phyloP scores from a whole-genome alignment of 2,888 invertebrate genomes.

The Acanthacorydalis orientalis region DNA sequence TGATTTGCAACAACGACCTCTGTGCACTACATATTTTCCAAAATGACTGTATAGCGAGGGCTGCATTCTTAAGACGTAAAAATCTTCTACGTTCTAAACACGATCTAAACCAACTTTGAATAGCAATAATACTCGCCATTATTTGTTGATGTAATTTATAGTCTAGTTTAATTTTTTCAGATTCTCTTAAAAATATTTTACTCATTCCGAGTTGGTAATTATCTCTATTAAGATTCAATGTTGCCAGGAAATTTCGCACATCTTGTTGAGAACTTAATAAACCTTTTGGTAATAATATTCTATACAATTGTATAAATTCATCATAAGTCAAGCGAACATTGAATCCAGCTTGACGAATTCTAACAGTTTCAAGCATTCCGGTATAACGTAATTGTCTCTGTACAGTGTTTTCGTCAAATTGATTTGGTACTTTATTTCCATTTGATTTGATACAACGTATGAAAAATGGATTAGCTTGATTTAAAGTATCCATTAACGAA shows the following conservation, averaged over 20 bases:
- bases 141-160: conserved; percentile 86
- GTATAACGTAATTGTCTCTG: conserved; percentile 83
- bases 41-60: conserved; percentile 58
- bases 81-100: conserved; percentile 64
- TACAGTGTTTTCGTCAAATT: conserved; percentile 86
- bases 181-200: conserved; percentile 87
- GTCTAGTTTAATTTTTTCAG: conserved; percentile 83
- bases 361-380: conserved; percentile 91
- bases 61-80: conserved; percentile 53
- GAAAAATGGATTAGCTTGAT: conserved; percentile 75
- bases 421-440: conserved; percentile 79
- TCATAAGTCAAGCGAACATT: conserved; percentile 86
- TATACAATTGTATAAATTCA: conserved; percentile 84
- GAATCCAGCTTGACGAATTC: conserved; percentile 89
- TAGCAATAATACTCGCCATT: conserved; percentile 77
- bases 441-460: conserved; percentile 92
- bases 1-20: conserved; percentile 28
- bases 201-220: conserved; percentile 79
- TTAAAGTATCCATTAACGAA: conserved; percentile 83
- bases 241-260: conserved; percentile 67
- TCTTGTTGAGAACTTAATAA: conserved; percentile 72
- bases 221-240: conserved; percentile 68
- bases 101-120: conserved; percentile 83
- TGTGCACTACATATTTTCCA: conserved; percentile 49
- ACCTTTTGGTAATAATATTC: conserved; percentile 79